Base-by-base conservation (phyloP, 2,888 invertebrate genomes). In the Monopis laevigella region DNA sequence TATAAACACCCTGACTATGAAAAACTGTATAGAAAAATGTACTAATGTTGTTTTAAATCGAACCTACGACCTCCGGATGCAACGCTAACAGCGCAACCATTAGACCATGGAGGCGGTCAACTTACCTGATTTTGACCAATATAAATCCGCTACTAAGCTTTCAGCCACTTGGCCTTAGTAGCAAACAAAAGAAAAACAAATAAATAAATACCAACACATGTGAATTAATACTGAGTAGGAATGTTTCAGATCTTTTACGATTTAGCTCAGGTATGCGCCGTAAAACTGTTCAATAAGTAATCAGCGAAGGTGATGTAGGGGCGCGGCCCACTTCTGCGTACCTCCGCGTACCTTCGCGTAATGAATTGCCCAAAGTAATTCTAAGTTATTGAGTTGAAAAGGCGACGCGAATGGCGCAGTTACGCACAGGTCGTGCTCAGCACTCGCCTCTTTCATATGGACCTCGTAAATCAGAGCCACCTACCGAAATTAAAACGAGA, bases 401-500 rank as follows among this genome's bases (percentile, higher is more conserved):
- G 64, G 59, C 58, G 53, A 52, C 56, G 55, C 21, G 36, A 36
- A 36, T 36, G 36, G 36, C 36, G 65, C 48, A 53, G 53, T 42
- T 58, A 67, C 65, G 65, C 68, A 66, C 59, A 53, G 56, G 61
- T 59, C 56, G 55, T 21, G 40, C 28, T 18, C 21, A 17, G 29
- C 40, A 36, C 27, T 41, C 40, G 43, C 40, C 60, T 67, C 69
- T 67, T 65, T 64, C 65, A 67, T 65, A 69, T 62, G 65, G 66
- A 62, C 61, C 59, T 62, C 67, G 64, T 75, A 73, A 73, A 75
- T 75, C 73, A 75, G 61, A 53, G 60, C 59, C 56, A 62, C 61
- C 61, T 58, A 56, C 62, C 60, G 61, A 72, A 72, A 75, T 74
- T 74, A 73, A 74, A 75, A 72, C 58, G 61, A 58, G 60, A 51